A percentile compares a stretch with the other conserved stretches of the same genome.
These are phyloP conservation scores for Caenorhabditis sp. DNA, from an alignment of 2,888 invertebrate species.

Conservation along the genomic window DNA sequence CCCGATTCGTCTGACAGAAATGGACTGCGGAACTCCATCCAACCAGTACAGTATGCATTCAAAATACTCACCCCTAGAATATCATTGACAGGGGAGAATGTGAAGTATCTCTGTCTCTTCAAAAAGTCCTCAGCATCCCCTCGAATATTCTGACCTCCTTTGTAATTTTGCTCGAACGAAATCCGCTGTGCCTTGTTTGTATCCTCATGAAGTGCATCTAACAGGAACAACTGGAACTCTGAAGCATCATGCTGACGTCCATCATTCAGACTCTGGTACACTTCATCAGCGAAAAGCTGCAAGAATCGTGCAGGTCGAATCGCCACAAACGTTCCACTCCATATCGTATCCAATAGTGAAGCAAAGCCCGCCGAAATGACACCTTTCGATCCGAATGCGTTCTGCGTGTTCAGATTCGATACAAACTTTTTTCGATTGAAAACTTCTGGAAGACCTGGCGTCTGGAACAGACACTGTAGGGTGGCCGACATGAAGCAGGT, in stretches of 20 bases:
- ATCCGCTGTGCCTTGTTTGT: constrained; percentile 76
- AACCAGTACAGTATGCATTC: no score
- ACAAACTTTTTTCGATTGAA: constrained; percentile 73
- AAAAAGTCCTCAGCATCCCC: constrained; percentile 74
- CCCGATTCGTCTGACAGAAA: no score
- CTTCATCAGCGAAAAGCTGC: constrained; percentile 69
- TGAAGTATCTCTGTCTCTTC: constrained; percentile 66
- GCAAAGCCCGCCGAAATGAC: constrained; percentile 78
- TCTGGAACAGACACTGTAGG: constrained; percentile 80
- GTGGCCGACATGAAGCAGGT: constrained; percentile 84
- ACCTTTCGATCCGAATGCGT: constrained; percentile 76
- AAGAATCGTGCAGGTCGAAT: constrained; percentile 77
- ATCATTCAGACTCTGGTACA: constrained; percentile 73
- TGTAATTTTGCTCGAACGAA: constrained; percentile 79
- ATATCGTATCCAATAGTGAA: constrained; percentile 76
- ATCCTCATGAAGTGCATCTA: constrained; percentile 84
- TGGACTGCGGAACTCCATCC: no score
- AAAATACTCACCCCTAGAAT: constrained; percentile 78
- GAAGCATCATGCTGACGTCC: constrained; percentile 86
- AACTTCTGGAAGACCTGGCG: constrained; percentile 71
- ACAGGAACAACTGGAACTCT: constrained; percentile 85
- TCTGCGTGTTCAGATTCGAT: constrained; percentile 70
- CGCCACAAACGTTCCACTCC: constrained; percentile 75
- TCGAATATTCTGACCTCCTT: constrained; percentile 71
- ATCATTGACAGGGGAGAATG: constrained; percentile 76